phyloP scores from a whole-genome alignment of 2,797 vertebrate genomes.

The Astyanax mexicanus region DNA sequence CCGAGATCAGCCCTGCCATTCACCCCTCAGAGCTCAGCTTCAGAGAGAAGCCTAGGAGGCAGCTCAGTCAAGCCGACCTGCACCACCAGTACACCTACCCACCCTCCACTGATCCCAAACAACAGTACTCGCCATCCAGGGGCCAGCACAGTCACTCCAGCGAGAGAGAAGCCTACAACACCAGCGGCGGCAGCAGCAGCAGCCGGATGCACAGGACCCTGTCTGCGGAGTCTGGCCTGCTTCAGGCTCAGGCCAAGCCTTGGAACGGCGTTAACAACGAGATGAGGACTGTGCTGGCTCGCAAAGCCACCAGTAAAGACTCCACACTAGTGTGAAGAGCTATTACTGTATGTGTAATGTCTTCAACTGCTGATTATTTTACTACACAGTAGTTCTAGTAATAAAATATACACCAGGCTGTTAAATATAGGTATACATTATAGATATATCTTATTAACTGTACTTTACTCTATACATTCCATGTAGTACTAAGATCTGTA shows the following conservation, averaged over 20 bases:
- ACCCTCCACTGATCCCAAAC: conserved; percentile 65
- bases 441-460: no score
- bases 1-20: conserved; percentile 52
- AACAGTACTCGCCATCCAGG: conserved; percentile 64
- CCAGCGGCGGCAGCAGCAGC: conserved; percentile 68
- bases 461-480: no score
- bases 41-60: conserved; percentile 65
- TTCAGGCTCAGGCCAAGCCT: conserved; percentile 75
- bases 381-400: no score
- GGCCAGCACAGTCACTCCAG: conserved; percentile 63
- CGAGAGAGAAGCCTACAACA: conserved; percentile 73
- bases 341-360: no score
- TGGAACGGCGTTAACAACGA: conserved; percentile 88
- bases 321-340: conserved; percentile 90
- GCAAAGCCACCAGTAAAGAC: conserved; percentile 83
- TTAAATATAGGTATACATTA: no score
- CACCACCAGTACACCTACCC: conserved; percentile 78
- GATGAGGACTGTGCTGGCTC: conserved; percentile 82
- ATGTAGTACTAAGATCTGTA: no score
- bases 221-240: conserved; percentile 76
- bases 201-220: conserved; percentile 77
- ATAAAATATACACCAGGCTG: background rate
- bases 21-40: conserved; percentile 71
- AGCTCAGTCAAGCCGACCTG: conserved; percentile 75
- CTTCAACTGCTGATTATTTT: background rate